Percentiles rank a stretch among this genome's conserved stretches.
phyloP scores from a whole-genome alignment of 1,140 invertebrate species.

The Tribolium madens region DNA sequence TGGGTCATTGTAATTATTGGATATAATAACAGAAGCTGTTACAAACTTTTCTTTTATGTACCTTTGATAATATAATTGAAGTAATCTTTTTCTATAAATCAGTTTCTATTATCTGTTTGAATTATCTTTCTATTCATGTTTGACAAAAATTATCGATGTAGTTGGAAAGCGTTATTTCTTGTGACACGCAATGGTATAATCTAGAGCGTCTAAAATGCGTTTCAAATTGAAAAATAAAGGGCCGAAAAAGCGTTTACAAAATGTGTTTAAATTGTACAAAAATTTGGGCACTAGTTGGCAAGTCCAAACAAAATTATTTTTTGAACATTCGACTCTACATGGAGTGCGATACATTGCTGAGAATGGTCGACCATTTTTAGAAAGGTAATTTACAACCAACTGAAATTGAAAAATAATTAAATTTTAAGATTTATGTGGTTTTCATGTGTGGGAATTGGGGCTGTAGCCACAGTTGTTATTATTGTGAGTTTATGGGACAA shows the following conservation, averaged over 20 bases:
- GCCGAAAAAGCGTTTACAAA: constrained; percentile 18
- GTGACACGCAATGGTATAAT: neutral
- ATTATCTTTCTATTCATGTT: neutral
- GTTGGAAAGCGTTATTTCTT: no score
- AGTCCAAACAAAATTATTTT: constrained; percentile 77
- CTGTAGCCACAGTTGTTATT: constrained; percentile 75
- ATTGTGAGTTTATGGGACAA: constrained; percentile 82
- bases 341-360: constrained; percentile 79
- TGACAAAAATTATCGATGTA: neutral
- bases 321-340: constrained; percentile 78
- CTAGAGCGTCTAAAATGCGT: neutral
- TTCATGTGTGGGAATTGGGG: constrained; percentile 74
- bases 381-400: constrained; percentile 68
- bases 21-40: no score
- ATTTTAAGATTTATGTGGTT: constrained; percentile 79
- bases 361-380: constrained; percentile 74
- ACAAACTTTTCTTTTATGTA: neutral
- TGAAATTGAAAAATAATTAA: neutral
- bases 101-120: neutral
- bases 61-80: neutral
- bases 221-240: neutral
- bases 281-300: constrained; percentile 69
- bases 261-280: constrained; percentile 13
- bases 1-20: no score
- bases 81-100: neutral